Evolutionary conservation across 2,113 vertebrate genomes (phyloP).

Genomic region (Ammospiza nelsoni): DNA sequence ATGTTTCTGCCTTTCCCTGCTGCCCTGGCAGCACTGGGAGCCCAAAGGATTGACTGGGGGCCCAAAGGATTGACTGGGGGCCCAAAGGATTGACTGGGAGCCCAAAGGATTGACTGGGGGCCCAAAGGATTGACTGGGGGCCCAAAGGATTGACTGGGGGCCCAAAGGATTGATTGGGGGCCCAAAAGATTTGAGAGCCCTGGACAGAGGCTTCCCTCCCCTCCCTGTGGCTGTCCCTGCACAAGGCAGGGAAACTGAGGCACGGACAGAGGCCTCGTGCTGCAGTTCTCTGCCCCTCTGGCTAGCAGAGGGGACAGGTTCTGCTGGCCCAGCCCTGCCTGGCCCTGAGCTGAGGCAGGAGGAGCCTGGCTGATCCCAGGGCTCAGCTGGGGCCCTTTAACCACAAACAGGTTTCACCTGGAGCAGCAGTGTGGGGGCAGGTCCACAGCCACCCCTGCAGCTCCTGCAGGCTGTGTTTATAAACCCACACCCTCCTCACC

Average conservation of each 20-base stretch:
- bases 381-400: constrained; percentile 7
- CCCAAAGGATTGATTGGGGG: background rate
- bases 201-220: background rate
- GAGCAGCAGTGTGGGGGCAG: background rate
- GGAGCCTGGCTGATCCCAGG: rapidly evolving
- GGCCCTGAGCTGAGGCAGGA: rapidly evolving
- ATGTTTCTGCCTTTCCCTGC: background rate
- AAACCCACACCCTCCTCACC: background rate
- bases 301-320: too few species aligned
- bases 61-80: too few species aligned
- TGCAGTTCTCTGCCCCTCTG: rapidly evolving
- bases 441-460: background rate
- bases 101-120: background rate
- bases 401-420: constrained; percentile 34
- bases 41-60: too few species aligned
- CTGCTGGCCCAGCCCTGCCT: background rate
- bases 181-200: background rate
- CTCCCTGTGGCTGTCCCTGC: rapidly evolving
- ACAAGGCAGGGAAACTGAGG: background rate
- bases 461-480: background rate
- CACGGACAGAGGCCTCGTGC: background rate
- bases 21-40: background rate
- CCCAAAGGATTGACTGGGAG: too few species aligned
- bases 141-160: background rate
- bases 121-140: background rate